phyloP scores from a whole-genome alignment of 1,140 invertebrate genomes.

The Micrasema longulum region DNA sequence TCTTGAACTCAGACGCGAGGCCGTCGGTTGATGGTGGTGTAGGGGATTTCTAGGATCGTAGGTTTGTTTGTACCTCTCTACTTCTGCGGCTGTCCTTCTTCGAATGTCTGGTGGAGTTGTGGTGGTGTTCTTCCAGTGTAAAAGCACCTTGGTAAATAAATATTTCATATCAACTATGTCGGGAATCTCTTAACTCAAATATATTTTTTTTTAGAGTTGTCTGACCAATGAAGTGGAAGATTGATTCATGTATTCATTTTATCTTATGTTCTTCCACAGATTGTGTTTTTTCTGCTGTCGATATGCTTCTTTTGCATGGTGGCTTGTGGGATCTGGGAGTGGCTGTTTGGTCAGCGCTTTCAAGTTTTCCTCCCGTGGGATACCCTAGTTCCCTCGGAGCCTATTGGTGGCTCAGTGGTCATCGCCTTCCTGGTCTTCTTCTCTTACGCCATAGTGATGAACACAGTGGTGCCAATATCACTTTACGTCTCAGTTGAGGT shows the following conservation, averaged over 20 bases:
- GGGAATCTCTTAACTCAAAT: too few relatives aligned
- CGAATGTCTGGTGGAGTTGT: too few relatives aligned
- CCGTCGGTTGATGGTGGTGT: too few relatives aligned
- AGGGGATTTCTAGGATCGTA: too few relatives aligned
- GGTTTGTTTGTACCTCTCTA: too few relatives aligned
- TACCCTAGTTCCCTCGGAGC: constrained; percentile 84
- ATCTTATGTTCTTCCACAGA: constrained; percentile 70
- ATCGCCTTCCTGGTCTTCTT: constrained; percentile 98
- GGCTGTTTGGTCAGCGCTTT: constrained; percentile 90
- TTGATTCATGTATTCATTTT: background rate
- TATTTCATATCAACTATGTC: too few relatives aligned
- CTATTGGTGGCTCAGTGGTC: constrained; percentile 86
- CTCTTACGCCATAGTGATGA: constrained; percentile 99
- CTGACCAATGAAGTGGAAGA: too few relatives aligned
- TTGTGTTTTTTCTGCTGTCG: constrained; percentile 97
- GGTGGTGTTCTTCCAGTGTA: background rate
- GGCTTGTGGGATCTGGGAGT: constrained; percentile 98
- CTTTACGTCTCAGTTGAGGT: constrained; percentile 96
- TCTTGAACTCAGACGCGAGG: too few relatives aligned
- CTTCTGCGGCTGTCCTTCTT: too few relatives aligned
- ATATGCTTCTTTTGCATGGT: constrained; percentile 98
- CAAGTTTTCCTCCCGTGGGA: constrained; percentile 96
- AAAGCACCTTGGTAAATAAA: background rate
- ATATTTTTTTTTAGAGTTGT: too few relatives aligned
- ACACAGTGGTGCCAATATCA: constrained; percentile 99